These are phyloP conservation scores for Rissa tridactyla DNA, from an alignment of 2,113 vertebrate genomes.

Conservation along the genomic window DNA sequence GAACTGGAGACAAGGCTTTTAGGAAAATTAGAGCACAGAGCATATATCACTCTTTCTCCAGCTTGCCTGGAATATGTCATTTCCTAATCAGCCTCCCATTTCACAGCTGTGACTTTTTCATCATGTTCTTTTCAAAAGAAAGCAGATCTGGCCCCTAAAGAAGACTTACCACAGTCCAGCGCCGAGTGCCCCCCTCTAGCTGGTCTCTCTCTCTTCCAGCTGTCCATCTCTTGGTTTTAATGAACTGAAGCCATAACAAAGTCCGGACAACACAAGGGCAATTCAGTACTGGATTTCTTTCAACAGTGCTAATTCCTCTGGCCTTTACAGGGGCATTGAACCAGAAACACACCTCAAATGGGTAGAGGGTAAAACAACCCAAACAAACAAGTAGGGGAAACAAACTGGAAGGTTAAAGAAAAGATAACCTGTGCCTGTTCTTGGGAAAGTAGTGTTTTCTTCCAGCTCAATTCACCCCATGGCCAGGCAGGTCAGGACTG, in stretches of 20 bases:
- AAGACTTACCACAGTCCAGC: neutral
- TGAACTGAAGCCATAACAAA: conserved; percentile 62
- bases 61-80: neutral
- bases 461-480: conserved; percentile 59
- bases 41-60: neutral
- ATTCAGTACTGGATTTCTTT: conserved; percentile 54
- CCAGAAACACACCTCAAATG: conserved; percentile 73
- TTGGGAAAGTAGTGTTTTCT: conserved; percentile 53
- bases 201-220: conserved; percentile 43
- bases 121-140: neutral
- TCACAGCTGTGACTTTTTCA: conserved; percentile 4
- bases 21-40: neutral
- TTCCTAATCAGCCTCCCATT: neutral
- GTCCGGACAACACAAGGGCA: conserved; percentile 7
- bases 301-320: conserved; percentile 51
- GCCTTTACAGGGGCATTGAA: conserved; percentile 73
- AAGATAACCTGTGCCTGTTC: conserved; percentile 57
- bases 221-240: conserved; percentile 47
- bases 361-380: conserved; percentile 71
- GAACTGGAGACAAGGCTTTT: neutral
- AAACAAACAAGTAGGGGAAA: conserved; percentile 76
- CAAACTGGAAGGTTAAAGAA: conserved; percentile 66
- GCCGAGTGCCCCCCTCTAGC: neutral
- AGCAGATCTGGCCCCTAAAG: neutral
- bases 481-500: conserved; percentile 51